Percentiles rank a stretch among this genome's conserved stretches.
These are phyloP conservation scores for Protophormia terraenovae DNA, from an alignment of 2,888 invertebrate species.

Conservation along the genomic window DNA sequence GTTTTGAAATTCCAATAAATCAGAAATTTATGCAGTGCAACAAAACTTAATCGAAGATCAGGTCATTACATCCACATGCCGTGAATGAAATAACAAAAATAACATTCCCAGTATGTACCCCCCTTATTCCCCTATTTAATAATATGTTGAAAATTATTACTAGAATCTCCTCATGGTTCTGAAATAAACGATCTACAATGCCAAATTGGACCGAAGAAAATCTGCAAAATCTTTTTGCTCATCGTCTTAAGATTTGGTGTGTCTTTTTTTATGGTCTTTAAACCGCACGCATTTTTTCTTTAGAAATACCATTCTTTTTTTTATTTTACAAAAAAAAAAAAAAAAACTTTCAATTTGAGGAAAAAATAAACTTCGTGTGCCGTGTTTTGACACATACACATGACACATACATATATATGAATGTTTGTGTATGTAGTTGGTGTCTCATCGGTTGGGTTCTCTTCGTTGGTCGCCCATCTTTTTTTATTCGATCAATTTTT, in stretches of 20 bases:
- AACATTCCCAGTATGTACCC: not conserved
- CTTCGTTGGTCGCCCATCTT: conserved; percentile 70
- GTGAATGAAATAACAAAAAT: not conserved
- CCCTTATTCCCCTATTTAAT: not conserved
- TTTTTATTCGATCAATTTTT: conserved; percentile 72
- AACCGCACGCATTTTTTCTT: conserved; percentile 8
- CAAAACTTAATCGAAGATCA: not conserved
- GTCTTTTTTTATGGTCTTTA: not conserved
- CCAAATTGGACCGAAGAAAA: conserved; percentile 2
- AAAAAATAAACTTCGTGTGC: conserved; percentile 58
- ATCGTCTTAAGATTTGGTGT: not conserved
- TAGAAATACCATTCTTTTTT: conserved; percentile 31
- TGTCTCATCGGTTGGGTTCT: conserved; percentile 66
- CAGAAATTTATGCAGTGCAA: not conserved
- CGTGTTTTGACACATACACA: conserved; percentile 20
- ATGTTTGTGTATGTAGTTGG: conserved; percentile 41
- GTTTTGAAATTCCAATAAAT: not conserved
- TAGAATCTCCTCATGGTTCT: conserved; percentile 15
- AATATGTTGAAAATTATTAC: not conserved
- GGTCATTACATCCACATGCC: conserved; percentile 7
- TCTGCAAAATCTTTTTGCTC: not conserved
- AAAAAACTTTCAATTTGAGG: conserved; percentile 40
- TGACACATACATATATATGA: not conserved
- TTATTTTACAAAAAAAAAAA: conserved; percentile 27
- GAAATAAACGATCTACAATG: conserved; percentile 9